A percentile compares a stretch with the other conserved stretches of the same genome.
Evolutionary conservation across 2,888 invertebrate genomes (phyloP).

Genomic region (Drosophila maculinotata): DNA sequence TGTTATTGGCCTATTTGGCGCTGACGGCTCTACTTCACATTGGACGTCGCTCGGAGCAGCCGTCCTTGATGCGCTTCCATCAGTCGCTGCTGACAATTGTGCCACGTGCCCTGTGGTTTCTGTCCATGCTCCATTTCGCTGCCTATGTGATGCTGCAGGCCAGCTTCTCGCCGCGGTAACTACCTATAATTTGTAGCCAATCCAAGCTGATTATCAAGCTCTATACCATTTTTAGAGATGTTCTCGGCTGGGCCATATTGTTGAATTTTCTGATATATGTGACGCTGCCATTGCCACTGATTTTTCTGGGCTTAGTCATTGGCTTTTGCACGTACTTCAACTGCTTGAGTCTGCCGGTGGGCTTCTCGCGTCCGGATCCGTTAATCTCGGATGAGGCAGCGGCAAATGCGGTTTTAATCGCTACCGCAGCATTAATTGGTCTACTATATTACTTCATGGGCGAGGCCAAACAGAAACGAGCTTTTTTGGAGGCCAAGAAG

Average conservation of each 20-base stretch:
- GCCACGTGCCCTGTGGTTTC: conserved; percentile 85
- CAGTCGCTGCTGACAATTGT: conserved; percentile 59
- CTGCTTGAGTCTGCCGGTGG: conserved; percentile 87
- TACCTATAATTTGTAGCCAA: background rate
- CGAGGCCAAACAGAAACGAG: conserved; percentile 94
- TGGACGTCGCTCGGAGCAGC: conserved; percentile 60
- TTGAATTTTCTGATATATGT: conserved; percentile 91
- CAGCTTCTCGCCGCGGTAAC: conserved; percentile 85
- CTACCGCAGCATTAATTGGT: conserved; percentile 91
- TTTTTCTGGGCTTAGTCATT: conserved; percentile 87
- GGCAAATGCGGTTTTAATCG: conserved; percentile 89
- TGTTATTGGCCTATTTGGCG: conserved; percentile 61
- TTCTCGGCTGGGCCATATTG: conserved; percentile 90
- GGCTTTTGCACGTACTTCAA: conserved; percentile 87
- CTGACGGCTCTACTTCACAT: conserved; percentile 64
- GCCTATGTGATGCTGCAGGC: conserved; percentile 88
- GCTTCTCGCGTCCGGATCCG: conserved; percentile 86
- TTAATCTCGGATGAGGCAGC: conserved; percentile 87
- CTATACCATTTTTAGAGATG: conserved; percentile 86
- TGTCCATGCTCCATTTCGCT: conserved; percentile 87
- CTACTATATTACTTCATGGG: conserved; percentile 90
- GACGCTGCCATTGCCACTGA: conserved; percentile 89
- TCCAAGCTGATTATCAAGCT: background rate
- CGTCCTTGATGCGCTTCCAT: conserved; percentile 57
- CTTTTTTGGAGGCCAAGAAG: conserved; percentile 95